Evolutionary conservation across 1,140 invertebrate genomes (phyloP), one percentile per base, ranked within the genome.

Genomic region (Diprion similis): DNA sequence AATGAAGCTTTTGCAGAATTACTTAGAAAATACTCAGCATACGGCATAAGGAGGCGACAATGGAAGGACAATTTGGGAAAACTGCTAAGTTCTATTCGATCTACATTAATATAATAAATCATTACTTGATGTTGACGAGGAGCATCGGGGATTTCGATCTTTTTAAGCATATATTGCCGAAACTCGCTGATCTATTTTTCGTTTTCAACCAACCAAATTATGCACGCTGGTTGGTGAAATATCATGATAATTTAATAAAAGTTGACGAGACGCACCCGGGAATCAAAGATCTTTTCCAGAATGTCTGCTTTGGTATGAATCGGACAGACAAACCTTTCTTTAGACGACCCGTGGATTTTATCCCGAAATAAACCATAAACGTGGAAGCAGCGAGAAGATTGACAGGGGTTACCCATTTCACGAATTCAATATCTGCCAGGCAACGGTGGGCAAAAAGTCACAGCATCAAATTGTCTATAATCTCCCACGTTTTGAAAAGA

Each of bases 301-400:
- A 78, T 75, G 79, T 78, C 66, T 79, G n/a, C 37, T 78, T 81
- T 73, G 73, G 77, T 45, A 74, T 81, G 47, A 71, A 74, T 71
- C 68, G 79, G 66, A 80, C 77, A 8, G 65, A 69, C 46, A 81
- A 81, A 75, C 75, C 78, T 19, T 80, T 81, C 71, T 81, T 78
- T 4, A 75, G 71, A 75, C 73, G 74, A 24, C 80, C 79, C 45
- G 75, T 81, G 46, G 79, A 82, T 73, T 24, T 81, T 11, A 75
- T 71, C 2, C 48, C 82, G 7, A 75, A 83, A 19, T 80, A 82
- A 76, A 82, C 81, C 0, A 79, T 84, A 19, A 84, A 82, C 72
- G 71, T 67, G 19, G 67, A 69, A 18, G 66, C 48, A 46, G 71
- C 71, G 15, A 66, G 47, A 37, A 64, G 37, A 17, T n/a, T 72